Evolutionary conservation across 2,888 invertebrate species (phyloP), one percentile per base, ranked within the genome.

Genomic region (Dynastes hyllus): DNA sequence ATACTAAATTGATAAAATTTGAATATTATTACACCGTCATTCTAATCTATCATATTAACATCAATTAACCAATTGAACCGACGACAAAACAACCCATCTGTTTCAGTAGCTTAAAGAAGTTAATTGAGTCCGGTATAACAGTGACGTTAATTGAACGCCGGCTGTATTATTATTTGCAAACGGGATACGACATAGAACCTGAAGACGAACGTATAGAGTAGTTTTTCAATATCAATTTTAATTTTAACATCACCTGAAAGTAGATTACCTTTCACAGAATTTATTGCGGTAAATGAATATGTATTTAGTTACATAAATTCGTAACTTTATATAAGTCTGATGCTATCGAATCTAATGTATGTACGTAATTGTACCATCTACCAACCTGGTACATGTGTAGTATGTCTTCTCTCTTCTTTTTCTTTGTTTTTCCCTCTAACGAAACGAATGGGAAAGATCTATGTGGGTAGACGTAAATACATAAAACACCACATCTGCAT

Each of bases 21-120:
- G 73, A 75, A 61, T 61, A 61, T 75, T 75, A 75, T 75, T 45
- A 81, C 79, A 79, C 76, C 78, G 78, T 80, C 78, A 77, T 80
- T 79, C 80, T 80, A 82, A 82, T 81, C 80, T 80, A 80, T 81
- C 80, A 80, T 66, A 82, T 82, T 82, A 81, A 81, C 81, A 80
- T 81, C 81, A 82, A 82, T 82, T 82, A 82, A 81, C 79, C 78
- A 80, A 82, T 80, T 82, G 81, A 81, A 78, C 79, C 78, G 73
- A 51, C 73, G 66, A 77, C 69, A 77, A 77, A 69, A 77, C 77
- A 58, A 78, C 58, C 27, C 73, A 75, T 75, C 73, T 75, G 73
- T 75, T 75, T 61, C 50, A 27, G 73, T 40, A 75, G 73, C 61
- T 27, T 61, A 40, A 45, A 75, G 27, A 50, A 75, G 55, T 61